Conservation (phyloP, 2,113 vertebrate species). For the Notothenia rossii region DNA sequence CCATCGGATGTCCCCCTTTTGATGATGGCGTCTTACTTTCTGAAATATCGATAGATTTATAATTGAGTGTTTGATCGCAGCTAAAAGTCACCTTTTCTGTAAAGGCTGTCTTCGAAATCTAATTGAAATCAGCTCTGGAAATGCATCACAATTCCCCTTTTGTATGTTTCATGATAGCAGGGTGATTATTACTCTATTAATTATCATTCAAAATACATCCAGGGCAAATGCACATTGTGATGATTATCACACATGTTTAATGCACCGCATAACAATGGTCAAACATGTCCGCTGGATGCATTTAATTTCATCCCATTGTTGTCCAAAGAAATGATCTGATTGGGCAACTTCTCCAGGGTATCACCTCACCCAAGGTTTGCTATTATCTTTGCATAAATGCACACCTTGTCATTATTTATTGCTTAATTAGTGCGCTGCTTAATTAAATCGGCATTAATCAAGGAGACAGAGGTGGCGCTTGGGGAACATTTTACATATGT, state of each 20-base stretch:
- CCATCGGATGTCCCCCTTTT: conserved; percentile 36
- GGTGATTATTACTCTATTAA: conserved; percentile 55
- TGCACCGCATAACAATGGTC: conserved; percentile 58
- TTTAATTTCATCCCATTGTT: conserved; percentile 63
- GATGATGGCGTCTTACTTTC: conserved; percentile 34
- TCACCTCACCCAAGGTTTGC: conserved; percentile 69
- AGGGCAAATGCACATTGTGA: conserved; percentile 39
- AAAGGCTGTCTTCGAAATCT: not conserved
- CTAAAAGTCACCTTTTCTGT: not conserved
- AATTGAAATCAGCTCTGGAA: conserved; percentile 1
- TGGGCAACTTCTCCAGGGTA: conserved; percentile 57
- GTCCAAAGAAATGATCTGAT: conserved; percentile 66
- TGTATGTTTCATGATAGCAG: not conserved
- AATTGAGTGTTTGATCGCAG: not conserved
- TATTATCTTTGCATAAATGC: conserved; percentile 82
- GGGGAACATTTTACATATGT: conserved; percentile 83
- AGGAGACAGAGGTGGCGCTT: conserved; percentile 78
- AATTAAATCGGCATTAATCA: conserved; percentile 87
- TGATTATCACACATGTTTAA: conserved; percentile 55
- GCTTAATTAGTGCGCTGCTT: conserved; percentile 83
- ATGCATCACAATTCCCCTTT: not conserved
- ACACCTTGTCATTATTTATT: conserved; percentile 85
- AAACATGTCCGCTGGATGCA: conserved; percentile 49
- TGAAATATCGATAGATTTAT: conserved; percentile 52
- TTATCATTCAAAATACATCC: conserved; percentile 38